Evolutionary conservation across 1,140 invertebrate genomes (phyloP).

Genomic region (Ceratina calcarata): DNA sequence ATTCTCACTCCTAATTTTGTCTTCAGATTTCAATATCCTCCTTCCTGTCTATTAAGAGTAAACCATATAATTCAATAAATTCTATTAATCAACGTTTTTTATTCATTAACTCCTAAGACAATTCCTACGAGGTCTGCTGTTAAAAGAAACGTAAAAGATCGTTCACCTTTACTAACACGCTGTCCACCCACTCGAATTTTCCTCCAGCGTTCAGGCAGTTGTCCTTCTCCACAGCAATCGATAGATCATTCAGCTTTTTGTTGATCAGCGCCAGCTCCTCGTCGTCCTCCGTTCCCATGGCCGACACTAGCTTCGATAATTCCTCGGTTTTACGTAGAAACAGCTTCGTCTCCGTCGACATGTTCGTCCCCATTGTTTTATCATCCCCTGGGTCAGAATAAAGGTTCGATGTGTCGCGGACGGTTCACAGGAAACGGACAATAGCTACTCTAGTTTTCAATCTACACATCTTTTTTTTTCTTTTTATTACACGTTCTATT

Average conservation of each 20-base stretch:
- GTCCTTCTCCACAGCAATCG: slow-evolving; percentile 77
- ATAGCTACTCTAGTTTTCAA: neutral
- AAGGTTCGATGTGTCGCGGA: neutral
- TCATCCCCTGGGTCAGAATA: slow-evolving; percentile 57
- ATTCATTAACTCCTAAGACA: too few species aligned
- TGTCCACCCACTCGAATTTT: slow-evolving; percentile 99
- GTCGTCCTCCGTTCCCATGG: slow-evolving; percentile 58
- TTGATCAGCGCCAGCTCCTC: slow-evolving; percentile 76
- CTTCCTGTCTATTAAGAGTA: too few species aligned
- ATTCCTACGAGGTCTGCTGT: neutral
- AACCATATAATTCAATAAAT: too few species aligned
- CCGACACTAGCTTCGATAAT: slow-evolving; percentile 61
- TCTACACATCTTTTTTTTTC: too few species aligned
- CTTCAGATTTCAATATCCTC: too few species aligned
- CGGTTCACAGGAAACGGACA: neutral
- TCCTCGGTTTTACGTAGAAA: slow-evolving; percentile 80
- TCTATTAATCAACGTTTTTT: too few species aligned
- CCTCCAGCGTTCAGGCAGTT: slow-evolving; percentile 88
- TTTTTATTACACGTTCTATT: too few species aligned
- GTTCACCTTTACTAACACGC: slow-evolving; percentile 91
- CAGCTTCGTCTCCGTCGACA: slow-evolving; percentile 80
- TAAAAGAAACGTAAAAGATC: neutral
- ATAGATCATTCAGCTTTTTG: slow-evolving; percentile 69
- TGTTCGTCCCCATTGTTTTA: slow-evolving; percentile 70
- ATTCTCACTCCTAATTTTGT: too few species aligned